Percentiles rank a stretch among this genome's conserved stretches.
phyloP scores from a whole-genome alignment of 2,888 invertebrate genomes.

The Mesodorylaimus sp. region DNA sequence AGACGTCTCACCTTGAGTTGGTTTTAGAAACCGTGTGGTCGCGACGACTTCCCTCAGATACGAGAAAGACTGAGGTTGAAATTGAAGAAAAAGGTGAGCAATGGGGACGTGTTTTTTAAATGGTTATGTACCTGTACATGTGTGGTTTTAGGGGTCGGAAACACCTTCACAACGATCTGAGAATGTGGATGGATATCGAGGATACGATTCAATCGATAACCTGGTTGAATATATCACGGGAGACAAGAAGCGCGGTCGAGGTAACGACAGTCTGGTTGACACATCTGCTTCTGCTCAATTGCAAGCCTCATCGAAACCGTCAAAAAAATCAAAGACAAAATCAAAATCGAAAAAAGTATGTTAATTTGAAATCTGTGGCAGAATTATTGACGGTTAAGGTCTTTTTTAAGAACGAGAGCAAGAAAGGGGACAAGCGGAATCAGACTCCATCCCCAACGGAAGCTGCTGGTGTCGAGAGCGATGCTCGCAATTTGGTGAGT shows the following conservation, averaged over 20 bases:
- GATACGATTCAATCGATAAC: not conserved
- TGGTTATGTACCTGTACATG: no score
- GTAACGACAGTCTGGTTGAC: not conserved
- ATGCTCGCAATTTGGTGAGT: no score
- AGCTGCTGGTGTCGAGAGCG: no score
- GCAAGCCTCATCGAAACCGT: no score
- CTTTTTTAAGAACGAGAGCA: no score
- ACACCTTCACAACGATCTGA: not conserved
- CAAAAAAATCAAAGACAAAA: no score
- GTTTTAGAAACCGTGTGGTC: conserved; percentile 3
- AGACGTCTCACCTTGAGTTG: not conserved
- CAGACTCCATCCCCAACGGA: no score
- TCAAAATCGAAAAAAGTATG: no score
- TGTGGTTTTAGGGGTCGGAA: no score
- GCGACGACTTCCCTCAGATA: conserved; percentile 9
- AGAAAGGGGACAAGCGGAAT: no score
- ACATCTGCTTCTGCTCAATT: not conserved
- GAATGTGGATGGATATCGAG: not conserved
- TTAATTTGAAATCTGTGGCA: no score
- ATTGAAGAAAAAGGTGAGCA: conserved; percentile 9
- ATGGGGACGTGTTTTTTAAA: not conserved
- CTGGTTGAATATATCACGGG: not conserved
- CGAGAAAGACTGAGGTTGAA: conserved; percentile 10
- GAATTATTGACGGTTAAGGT: no score
- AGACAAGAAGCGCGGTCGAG: not conserved